Conservation (phyloP, 2,888 invertebrate genomes). For the Thecocarcelia acutangulata region DNA sequence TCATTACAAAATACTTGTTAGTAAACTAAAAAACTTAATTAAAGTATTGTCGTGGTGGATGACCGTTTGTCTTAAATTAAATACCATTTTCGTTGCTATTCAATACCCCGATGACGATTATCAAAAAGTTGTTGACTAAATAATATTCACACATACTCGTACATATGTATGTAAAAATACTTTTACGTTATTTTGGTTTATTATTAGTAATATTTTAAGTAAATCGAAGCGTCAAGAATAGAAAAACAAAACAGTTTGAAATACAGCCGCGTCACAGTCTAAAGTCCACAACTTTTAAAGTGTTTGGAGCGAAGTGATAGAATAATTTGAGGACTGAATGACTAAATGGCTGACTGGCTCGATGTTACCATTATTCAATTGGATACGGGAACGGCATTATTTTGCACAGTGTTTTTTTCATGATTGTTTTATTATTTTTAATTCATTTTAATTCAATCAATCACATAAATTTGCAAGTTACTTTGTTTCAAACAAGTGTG, state of each 20-base stretch:
- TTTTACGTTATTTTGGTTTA: no score
- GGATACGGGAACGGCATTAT: neutral
- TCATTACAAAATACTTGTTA: no score
- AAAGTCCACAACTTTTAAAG: conserved; percentile 56
- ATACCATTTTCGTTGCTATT: neutral
- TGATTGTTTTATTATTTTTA: conserved; percentile 28
- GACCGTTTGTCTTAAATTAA: conserved; percentile 4
- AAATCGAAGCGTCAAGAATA: no score
- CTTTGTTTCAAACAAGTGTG: conserved; percentile 1
- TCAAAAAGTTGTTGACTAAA: neutral
- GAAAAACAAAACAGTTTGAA: conserved; percentile 12
- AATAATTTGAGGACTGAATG: conserved; percentile 13
- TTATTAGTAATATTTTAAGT: conserved; percentile 9
- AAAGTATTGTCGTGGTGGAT: neutral
- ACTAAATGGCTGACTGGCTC: conserved; percentile 6
- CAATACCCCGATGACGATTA: neutral
- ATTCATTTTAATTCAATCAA: conserved; percentile 50
- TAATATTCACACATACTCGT: no score
- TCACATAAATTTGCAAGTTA: conserved; percentile 26
- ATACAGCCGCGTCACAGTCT: conserved; percentile 54
- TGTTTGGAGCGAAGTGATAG: conserved; percentile 23
- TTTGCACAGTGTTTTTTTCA: neutral
- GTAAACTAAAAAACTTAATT: no score
- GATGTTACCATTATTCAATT: conserved; percentile 13
- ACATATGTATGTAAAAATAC: conserved; percentile 18